These are phyloP conservation scores for Lamellibrachia luymesi DNA, from an alignment of 1,140 invertebrate genomes.

Conservation along the genomic window DNA sequence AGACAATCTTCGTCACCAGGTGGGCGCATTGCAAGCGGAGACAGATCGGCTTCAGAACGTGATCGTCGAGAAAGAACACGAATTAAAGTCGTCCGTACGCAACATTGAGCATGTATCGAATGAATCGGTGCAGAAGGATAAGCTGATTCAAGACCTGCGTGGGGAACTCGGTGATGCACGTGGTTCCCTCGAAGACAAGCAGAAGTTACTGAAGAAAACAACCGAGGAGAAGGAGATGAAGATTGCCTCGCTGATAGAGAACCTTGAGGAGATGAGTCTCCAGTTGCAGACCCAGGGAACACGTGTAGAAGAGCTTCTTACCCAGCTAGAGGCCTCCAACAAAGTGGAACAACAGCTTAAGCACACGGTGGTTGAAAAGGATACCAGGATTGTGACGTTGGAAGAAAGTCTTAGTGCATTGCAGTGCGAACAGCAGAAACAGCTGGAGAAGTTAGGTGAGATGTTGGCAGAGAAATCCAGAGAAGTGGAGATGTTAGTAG, in stretches of 20 bases:
- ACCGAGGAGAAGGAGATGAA: constrained; percentile 18
- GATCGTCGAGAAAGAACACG: constrained; percentile 14
- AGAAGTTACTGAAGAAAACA: constrained; percentile 16
- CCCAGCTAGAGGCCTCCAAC: neutral
- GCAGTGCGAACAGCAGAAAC: neutral
- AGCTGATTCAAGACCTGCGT: constrained; percentile 6
- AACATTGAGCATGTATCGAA: constrained; percentile 10
- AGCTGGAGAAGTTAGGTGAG: neutral
- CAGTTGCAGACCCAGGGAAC: constrained; percentile 9
- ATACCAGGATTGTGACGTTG: neutral
- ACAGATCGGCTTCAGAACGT: neutral
- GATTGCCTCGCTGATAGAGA: constrained; percentile 13
- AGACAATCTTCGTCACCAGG: neutral
- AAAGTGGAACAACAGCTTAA: neutral
- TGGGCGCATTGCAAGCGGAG: neutral
- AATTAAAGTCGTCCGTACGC: neutral
- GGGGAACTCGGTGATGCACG: neutral
- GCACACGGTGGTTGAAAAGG: neutral
- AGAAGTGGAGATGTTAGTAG: neutral
- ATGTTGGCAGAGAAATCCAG: neutral
- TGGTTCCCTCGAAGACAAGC: neutral
- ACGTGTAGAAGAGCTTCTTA: neutral
- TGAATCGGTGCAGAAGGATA: neutral
- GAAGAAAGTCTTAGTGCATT: neutral
- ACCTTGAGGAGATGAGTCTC: constrained; percentile 17